Base-by-base conservation (phyloP, 2,113 vertebrate genomes). In the Triplophysa tibetana region DNA sequence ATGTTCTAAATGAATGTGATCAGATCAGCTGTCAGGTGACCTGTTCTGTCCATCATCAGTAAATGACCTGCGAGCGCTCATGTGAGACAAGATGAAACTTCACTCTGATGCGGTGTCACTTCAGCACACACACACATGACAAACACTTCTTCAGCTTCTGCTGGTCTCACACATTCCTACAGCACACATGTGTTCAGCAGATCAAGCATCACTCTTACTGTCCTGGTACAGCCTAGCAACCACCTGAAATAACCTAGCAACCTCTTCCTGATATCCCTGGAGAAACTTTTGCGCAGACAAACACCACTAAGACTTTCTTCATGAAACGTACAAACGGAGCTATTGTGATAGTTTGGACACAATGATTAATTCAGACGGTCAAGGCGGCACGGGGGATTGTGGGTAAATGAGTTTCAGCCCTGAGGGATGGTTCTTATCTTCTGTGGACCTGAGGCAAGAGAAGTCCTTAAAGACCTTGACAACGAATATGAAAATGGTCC, bases 381-480 rank as follows among this genome's bases (percentile, higher is more conserved):
- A 19, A 17, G 45, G 33, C 11, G 17, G 74, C 52, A 52, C 66
- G 67, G 24, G 65, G 62, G 11, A 82, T 77, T 66, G 26, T 58
- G 68, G 72, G 73, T 66, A 50, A 79, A 72, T 70, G 58, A 75
- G 29, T 65, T 70, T 66, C 14, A 19, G 61, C 68, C 69, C 45
- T 41, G 45, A 62, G 61, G 58, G 33, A 75, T 48, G 48, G 16
- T 54, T 77, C 33, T 38, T 70, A 63, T 84, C 77, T 69, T 60
- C 38, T 62, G 64, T 56, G 17, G 58, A 74, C 78, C 48, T 16
- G 60, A 60, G 50, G 54, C 29, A 14, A 41, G 56, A 70, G 65
- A 73, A 43, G 21, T 73, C 70, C 33, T 65, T 52, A 80, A 77
- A 83, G 61, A 83, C 61, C 11, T 41, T 62, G 64, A 56, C 67